Conservation (phyloP, 2,888 invertebrate species). For the Podotricha telesiphe region DNA sequence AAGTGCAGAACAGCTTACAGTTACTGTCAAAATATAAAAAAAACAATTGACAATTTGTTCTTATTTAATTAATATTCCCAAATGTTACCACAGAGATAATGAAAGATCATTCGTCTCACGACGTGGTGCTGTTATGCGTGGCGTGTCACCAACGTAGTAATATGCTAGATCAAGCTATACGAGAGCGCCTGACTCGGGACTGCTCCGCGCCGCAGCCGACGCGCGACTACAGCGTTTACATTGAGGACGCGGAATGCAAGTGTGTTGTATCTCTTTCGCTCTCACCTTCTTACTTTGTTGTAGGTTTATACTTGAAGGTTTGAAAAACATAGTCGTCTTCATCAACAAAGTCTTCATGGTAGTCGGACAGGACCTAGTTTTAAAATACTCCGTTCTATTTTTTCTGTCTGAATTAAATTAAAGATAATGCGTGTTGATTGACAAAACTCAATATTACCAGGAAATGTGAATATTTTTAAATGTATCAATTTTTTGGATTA, state of each 20-base stretch:
- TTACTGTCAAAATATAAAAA: too few relatives aligned
- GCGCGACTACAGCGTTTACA: slow-evolving; percentile 41
- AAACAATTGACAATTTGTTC: not conserved
- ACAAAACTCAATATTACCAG: too few relatives aligned
- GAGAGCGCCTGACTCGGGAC: slow-evolving; percentile 81
- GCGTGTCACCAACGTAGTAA: slow-evolving; percentile 89
- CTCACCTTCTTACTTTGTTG: not conserved
- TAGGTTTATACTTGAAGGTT: too few relatives aligned
- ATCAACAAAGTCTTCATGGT: too few relatives aligned
- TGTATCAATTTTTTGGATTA: too few relatives aligned
- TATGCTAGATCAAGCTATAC: slow-evolving; percentile 84
- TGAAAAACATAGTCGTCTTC: too few relatives aligned
- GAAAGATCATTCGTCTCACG: slow-evolving; percentile 92
- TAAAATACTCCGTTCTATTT: too few relatives aligned
- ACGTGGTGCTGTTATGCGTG: slow-evolving; percentile 89
- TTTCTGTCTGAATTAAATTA: too few relatives aligned
- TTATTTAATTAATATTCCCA: not conserved
- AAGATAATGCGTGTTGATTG: too few relatives aligned
- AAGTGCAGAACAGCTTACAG: too few relatives aligned
- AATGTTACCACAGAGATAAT: slow-evolving; percentile 79
- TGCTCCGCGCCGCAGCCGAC: slow-evolving; percentile 86
- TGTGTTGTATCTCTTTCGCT: not conserved
- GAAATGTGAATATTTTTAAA: too few relatives aligned
- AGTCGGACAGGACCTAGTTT: too few relatives aligned
- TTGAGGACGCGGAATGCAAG: slow-evolving; percentile 62